Evolutionary conservation across 2,888 invertebrate species (phyloP).

Genomic region (Polia nebulosa): DNA sequence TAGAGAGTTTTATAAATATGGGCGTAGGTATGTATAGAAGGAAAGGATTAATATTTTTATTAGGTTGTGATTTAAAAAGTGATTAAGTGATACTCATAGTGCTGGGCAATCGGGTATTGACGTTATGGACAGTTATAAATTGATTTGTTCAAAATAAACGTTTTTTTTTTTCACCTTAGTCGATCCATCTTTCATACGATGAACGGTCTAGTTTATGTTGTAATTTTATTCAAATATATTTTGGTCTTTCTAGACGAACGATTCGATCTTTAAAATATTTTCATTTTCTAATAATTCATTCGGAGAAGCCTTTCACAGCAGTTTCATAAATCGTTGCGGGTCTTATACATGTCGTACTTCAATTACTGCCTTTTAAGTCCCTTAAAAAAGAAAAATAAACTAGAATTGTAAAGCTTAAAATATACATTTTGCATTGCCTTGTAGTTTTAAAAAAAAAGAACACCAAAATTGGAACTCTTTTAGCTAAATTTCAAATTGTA

Average conservation of each 20-base stretch:
- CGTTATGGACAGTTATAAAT: too few relatives aligned
- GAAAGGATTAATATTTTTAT: too few relatives aligned
- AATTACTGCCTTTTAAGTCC: not conserved
- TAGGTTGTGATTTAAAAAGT: too few relatives aligned
- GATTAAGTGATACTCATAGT: too few relatives aligned
- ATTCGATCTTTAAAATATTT: not conserved
- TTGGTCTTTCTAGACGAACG: not conserved
- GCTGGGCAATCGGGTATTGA: too few relatives aligned
- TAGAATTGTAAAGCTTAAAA: not conserved
- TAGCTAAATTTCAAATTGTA: slow-evolving; percentile 8
- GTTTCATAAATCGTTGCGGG: not conserved
- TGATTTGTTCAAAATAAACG: too few relatives aligned
- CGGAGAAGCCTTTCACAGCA: not conserved
- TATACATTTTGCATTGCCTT: not conserved
- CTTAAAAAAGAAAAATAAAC: not conserved
- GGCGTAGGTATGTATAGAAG: too few relatives aligned
- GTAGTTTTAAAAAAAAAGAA: not conserved
- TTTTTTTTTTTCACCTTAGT: too few relatives aligned
- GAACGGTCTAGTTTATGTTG: not conserved
- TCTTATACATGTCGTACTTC: not conserved
- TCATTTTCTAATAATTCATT: not conserved
- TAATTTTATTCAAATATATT: not conserved
- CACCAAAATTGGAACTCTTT: not conserved
- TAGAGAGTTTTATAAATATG: too few relatives aligned
- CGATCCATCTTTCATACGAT: too few relatives aligned